These are phyloP conservation scores for Cladopsammia gracilis DNA, from an alignment of 64 coral and sea anemone genomes.

Conservation along the genomic window DNA sequence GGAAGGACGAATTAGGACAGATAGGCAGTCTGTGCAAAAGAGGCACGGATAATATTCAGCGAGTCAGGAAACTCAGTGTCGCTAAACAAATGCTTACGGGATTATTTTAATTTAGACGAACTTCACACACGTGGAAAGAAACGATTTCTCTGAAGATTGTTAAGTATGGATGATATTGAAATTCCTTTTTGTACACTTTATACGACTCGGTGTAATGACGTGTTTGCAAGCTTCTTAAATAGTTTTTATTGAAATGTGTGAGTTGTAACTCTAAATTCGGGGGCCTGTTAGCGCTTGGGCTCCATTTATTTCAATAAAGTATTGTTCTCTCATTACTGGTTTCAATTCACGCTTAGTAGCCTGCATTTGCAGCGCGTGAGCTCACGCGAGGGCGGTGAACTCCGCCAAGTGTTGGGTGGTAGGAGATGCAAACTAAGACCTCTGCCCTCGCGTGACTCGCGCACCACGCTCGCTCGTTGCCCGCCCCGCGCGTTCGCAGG, in stretches of 20 bases:
- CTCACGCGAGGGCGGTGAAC: too few species aligned
- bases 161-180: neutral
- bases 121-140: neutral
- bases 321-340: neutral
- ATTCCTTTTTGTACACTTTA: neutral
- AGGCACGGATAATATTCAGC: slow-evolving; percentile 89
- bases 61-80: slow-evolving; percentile 77
- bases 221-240: too few species aligned
- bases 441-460: too few species aligned
- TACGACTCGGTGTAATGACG: neutral
- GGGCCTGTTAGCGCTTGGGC: neutral
- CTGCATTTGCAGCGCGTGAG: too few species aligned
- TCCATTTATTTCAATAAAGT: slow-evolving; percentile 12
- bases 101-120: slow-evolving; percentile 57
- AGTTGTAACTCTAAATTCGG: neutral
- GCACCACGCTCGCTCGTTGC: too few species aligned
- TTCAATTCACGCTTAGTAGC: neutral
- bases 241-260: neutral
- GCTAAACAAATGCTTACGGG: slow-evolving; percentile 77
- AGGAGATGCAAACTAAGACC: too few species aligned
- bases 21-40: slow-evolving; percentile 79
- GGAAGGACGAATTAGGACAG: slow-evolving; percentile 49
- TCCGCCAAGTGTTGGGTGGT: too few species aligned
- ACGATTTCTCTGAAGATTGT: neutral
- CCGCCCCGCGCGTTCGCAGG: too few species aligned